phyloP scores from a whole-genome alignment of 2,113 vertebrate species.

The Odontesthes bonariensis region DNA sequence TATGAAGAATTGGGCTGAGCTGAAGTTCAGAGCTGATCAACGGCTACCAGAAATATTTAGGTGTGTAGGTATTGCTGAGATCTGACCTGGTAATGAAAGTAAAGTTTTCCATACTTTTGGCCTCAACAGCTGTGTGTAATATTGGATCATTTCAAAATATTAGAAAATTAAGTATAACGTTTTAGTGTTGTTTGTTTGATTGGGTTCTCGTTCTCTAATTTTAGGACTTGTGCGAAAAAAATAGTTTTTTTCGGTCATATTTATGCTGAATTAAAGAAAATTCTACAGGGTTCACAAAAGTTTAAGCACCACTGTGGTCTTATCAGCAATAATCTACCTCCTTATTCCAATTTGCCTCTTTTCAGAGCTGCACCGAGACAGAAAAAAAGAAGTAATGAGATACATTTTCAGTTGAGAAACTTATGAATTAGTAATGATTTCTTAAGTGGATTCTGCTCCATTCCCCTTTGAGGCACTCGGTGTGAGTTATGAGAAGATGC shows the following conservation, averaged over 20 bases:
- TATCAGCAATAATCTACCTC: conserved; percentile 36
- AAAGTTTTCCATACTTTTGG: too few relatives aligned
- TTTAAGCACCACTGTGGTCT: not conserved
- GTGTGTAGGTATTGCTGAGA: too few relatives aligned
- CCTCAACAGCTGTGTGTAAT: too few relatives aligned
- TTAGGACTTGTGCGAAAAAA: too few relatives aligned
- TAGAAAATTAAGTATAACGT: too few relatives aligned
- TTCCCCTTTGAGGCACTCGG: conserved; percentile 58
- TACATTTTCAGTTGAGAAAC: conserved; percentile 53
- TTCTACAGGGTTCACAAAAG: not conserved
- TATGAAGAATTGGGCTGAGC: too few relatives aligned
- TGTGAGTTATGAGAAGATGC: conserved; percentile 73
- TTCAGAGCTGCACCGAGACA: conserved; percentile 39
- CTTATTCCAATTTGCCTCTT: conserved; percentile 40
- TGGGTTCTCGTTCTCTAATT: too few relatives aligned
- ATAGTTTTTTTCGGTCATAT: not conserved
- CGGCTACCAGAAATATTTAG: too few relatives aligned
- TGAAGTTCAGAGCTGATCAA: too few relatives aligned
- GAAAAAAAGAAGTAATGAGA: conserved; percentile 60
- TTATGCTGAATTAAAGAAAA: not conserved
- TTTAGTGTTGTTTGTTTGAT: too few relatives aligned
- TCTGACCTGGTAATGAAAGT: too few relatives aligned
- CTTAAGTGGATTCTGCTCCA: conserved; percentile 67
- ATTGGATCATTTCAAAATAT: too few relatives aligned
- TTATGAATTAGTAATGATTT: conserved; percentile 76